Percentiles rank a stretch among this genome's conserved stretches.
phyloP scores from a whole-genome alignment of 2,888 invertebrate species.

The Muscina levida region DNA sequence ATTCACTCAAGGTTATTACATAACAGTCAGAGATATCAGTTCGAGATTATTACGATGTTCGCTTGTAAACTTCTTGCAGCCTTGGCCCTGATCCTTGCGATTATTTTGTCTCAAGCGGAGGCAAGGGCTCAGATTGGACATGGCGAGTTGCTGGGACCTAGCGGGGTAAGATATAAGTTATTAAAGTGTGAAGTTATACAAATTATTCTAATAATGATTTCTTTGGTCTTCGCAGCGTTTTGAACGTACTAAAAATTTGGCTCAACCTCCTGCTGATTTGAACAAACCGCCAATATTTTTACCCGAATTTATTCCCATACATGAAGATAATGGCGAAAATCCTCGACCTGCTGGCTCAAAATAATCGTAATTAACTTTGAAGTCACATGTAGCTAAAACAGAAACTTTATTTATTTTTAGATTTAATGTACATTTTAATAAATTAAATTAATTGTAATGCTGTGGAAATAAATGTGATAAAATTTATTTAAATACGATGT shows the following conservation, averaged over 20 bases:
- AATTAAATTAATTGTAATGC: too few species aligned
- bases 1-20: too few species aligned
- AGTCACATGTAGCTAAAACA: too few species aligned
- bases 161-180: slow-evolving; percentile 58
- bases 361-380: too few species aligned
- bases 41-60: too few species aligned
- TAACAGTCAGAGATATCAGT: too few species aligned
- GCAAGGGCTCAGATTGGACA: slow-evolving; percentile 53
- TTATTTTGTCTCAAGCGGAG: neutral
- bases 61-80: too few species aligned
- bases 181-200: neutral
- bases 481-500: too few species aligned
- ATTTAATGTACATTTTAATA: too few species aligned
- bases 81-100: too few species aligned
- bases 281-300: slow-evolving; percentile 26
- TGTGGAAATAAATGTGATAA: too few species aligned
- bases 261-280: slow-evolving; percentile 35
- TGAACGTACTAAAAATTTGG: slow-evolving; percentile 11
- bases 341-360: too few species aligned
- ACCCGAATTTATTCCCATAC: slow-evolving; percentile 29
- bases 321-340: slow-evolving; percentile 6
- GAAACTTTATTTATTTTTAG: slow-evolving; percentile 7
- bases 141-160: slow-evolving; percentile 47
- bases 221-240: slow-evolving; percentile 33
- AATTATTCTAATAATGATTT: neutral